Base-by-base conservation (phyloP, 2,113 vertebrate genomes). In the Galemys pyrenaicus region DNA sequence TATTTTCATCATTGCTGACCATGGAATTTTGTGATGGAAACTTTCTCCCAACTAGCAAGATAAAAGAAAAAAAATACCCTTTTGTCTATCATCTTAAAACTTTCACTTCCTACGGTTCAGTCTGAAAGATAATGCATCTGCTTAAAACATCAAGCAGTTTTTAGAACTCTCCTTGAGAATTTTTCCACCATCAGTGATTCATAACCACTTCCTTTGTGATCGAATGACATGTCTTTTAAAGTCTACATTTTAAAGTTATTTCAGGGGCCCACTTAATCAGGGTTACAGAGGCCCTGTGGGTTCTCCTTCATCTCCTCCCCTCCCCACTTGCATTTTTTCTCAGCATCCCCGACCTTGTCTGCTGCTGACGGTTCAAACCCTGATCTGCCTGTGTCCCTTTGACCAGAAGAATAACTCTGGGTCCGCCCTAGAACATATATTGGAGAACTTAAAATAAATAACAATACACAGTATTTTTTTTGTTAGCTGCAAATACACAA, bases 91-190 rank as follows among this genome's bases (percentile, higher is more conserved):
- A 8, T 94, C 91, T 97, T 96, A 93, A 96, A 97, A 94, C 68
- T 83, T 95, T 92, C 84, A n/a, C 91, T 98, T 85, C 94, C 92
- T 94, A 39, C 78, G 83, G 95, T 89, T 97, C 98, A 92, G 65
- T 83, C 92, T 97, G 84, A 96, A 97, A 95, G 91, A 77, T 5
- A 41, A 94, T 91, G 97, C 90, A 96, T 83, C 96, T 97, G 88
- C 95, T 97, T 95, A 96, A 56, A 56, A 98, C 96, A 97, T 97
- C 96, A 97, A 97, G 94, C 94, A 96, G 90, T 67, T 97, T 97
- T 96, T 60, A 97, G 97, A 96, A 97, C 91, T 96, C 94, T 97
- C 90, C 96, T 97, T 97, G 97, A 97, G 96, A 95, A 73, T 96
- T 78, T 94, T 60, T 17, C 24, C 41, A 93, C 97, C 95, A 92